Conservation (phyloP, 2,797 vertebrate genomes). For the Jordanella pulchra region DNA sequence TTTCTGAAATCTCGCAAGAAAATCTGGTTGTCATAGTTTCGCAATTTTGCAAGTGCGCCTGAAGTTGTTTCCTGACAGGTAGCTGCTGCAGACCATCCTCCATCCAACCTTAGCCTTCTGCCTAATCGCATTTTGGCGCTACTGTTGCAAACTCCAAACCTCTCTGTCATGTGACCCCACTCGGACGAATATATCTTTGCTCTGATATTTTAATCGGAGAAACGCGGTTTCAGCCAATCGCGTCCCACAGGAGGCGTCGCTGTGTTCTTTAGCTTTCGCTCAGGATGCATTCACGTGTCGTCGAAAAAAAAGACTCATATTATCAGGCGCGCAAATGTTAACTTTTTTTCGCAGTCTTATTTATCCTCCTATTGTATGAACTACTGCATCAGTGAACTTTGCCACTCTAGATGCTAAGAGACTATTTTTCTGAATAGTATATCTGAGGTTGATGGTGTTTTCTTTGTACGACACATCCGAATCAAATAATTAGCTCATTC, state of each 20-base stretch:
- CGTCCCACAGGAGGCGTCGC: constrained; percentile 42
- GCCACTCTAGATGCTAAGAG: too few species aligned
- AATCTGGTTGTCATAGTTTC: neutral
- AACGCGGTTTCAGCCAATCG: constrained; percentile 67
- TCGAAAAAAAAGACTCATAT: neutral
- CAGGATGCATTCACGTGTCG: constrained; percentile 37
- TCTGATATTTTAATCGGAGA: constrained; percentile 46
- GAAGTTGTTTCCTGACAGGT: constrained; percentile 5
- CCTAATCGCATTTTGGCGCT: constrained; percentile 41
- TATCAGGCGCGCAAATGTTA: too few species aligned
- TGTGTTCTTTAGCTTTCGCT: constrained; percentile 46
- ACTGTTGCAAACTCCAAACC: constrained; percentile 31
- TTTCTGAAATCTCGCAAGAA: neutral
- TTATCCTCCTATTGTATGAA: too few species aligned
- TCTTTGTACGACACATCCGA: too few species aligned
- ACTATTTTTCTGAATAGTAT: too few species aligned
- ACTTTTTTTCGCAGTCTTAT: too few species aligned
- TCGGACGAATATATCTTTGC: constrained; percentile 36
- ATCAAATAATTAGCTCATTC: too few species aligned
- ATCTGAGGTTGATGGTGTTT: too few species aligned
- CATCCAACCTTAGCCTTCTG: neutral
- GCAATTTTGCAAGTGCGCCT: neutral
- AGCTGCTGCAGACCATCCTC: constrained; percentile 29
- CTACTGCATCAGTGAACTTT: too few species aligned
- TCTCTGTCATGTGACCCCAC: constrained; percentile 64